These are phyloP conservation scores for Drosophila lacicola DNA, from an alignment of 2,888 invertebrate species.

Conservation along the genomic window DNA sequence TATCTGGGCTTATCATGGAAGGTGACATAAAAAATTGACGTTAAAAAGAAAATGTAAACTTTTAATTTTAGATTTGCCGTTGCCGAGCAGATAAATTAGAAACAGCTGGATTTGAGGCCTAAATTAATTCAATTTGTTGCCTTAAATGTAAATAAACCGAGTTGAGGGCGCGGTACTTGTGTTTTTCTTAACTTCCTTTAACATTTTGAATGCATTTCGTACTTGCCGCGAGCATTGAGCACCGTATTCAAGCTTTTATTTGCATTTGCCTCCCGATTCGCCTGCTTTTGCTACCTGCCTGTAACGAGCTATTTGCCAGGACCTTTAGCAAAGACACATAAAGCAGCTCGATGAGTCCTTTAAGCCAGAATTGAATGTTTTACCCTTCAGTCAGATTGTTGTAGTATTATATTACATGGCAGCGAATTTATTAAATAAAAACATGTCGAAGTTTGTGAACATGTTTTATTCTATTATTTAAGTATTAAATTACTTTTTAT, in stretches of 20 bases:
- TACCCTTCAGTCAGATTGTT: background rate
- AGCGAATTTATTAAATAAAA: background rate
- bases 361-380: background rate
- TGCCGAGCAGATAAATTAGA: slow-evolving; percentile 13
- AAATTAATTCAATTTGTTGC: slow-evolving; percentile 23
- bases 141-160: slow-evolving; percentile 6
- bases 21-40: slow-evolving; percentile 25
- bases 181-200: background rate
- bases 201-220: background rate
- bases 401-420: background rate
- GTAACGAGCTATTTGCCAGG: slow-evolving; percentile 14
- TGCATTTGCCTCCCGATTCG: slow-evolving; percentile 18
- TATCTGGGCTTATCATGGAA: slow-evolving; percentile 25
- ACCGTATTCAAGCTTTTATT: slow-evolving; percentile 8
- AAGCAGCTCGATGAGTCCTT: background rate
- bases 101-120: slow-evolving; percentile 11
- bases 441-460: background rate
- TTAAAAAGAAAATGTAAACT: slow-evolving; percentile 7
- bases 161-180: background rate
- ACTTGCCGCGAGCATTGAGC: background rate
- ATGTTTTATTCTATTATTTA: background rate
- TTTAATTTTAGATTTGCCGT: slow-evolving; percentile 26
- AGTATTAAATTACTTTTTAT: background rate
- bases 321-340: background rate
- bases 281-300: background rate